Conservation (phyloP, 2,797 vertebrate genomes). For the Rhinichthys osculus region DNA sequence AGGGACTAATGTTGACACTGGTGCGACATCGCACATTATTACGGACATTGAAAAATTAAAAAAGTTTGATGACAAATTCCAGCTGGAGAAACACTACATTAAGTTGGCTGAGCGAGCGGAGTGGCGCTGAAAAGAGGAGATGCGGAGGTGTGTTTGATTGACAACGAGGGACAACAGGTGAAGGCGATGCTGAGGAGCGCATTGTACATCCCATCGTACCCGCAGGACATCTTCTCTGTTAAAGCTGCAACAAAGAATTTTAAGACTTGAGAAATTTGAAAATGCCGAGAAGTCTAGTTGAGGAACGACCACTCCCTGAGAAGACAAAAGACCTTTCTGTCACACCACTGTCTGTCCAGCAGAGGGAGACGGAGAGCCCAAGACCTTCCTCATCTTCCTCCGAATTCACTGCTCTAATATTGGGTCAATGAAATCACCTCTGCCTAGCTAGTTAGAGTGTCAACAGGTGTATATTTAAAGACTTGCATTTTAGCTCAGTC, state of each 20-base stretch:
- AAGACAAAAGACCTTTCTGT: no score
- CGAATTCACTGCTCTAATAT: no score
- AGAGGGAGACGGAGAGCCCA: no score
- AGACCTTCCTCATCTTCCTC: no score
- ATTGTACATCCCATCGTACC: not conserved
- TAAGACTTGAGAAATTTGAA: no score
- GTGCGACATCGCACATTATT: not conserved
- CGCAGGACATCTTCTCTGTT: not conserved
- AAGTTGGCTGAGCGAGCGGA: not conserved
- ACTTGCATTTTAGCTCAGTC: no score
- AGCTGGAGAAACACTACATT: constrained; percentile 1
- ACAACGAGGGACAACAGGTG: not conserved
- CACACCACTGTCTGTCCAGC: no score
- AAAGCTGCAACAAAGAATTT: not conserved
- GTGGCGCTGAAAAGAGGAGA: constrained; percentile 11
- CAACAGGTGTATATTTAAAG: no score
- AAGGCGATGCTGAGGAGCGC: not conserved
- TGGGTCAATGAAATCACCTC: no score
- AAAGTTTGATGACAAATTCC: constrained; percentile 22
- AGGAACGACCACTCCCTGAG: no score
- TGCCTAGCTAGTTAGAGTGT: no score
- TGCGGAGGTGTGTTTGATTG: not conserved
- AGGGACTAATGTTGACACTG: not conserved
- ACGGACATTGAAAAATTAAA: not conserved
- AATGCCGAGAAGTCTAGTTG: no score